These are phyloP conservation scores for Apolygus lucorum DNA, from an alignment of 1,140 invertebrate species.

Conservation along the genomic window DNA sequence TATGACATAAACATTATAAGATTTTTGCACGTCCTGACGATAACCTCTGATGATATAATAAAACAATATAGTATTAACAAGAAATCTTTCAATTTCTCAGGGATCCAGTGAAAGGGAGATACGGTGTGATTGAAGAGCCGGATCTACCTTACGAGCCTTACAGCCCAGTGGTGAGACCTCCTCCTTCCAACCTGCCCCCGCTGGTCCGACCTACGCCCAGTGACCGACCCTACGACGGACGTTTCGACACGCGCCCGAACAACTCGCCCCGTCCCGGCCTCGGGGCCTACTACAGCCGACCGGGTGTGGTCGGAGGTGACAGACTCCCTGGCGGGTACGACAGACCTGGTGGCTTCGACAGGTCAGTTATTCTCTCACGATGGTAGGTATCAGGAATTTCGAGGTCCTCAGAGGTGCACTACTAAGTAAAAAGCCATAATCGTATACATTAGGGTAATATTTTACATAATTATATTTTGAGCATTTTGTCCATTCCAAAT, in stretches of 20 bases:
- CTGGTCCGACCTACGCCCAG: not conserved
- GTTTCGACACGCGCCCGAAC: not conserved
- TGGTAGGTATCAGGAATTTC: too few species aligned
- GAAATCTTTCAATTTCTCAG: too few species aligned
- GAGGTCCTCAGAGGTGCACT: too few species aligned
- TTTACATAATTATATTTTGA: too few species aligned
- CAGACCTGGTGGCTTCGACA: not conserved
- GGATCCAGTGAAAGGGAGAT: slow-evolving; percentile 1
- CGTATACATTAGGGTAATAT: too few species aligned
- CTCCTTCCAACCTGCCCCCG: not conserved
- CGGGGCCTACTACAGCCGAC: not conserved
- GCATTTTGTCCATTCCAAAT: too few species aligned
- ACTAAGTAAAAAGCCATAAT: too few species aligned
- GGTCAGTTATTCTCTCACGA: too few species aligned
- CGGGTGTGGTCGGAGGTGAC: not conserved
- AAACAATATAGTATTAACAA: too few species aligned
- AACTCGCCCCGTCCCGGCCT: not conserved
- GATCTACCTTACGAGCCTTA: slow-evolving; percentile 6
- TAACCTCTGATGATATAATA: too few species aligned
- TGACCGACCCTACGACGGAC: not conserved
- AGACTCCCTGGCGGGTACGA: not conserved
- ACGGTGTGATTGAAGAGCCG: slow-evolving; percentile 4
- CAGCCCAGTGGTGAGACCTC: slow-evolving; percentile 2
- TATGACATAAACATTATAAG: too few species aligned
- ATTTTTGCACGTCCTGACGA: too few species aligned